Evolutionary conservation across 2,888 invertebrate genomes (phyloP), one percentile per base, ranked within the genome.

Genomic region (Napeogenes sylphis): DNA sequence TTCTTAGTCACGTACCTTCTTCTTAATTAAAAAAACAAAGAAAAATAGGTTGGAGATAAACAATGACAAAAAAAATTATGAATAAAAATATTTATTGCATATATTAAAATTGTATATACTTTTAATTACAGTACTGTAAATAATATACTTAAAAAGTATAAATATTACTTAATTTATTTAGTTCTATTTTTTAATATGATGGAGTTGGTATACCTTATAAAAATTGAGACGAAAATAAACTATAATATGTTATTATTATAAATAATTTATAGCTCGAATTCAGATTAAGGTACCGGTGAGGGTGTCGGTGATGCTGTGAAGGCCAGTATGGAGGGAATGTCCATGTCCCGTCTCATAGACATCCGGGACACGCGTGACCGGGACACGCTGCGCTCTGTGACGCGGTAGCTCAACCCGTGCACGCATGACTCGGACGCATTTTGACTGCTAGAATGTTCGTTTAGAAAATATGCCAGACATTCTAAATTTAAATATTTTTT

Each of bases 301-400:
- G 83, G 75, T 4, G 60, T 64, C 4, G 75, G 71, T 38, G 71
- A 72, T n/a, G 83, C 76, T 30, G 77, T 82, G 67, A 83, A 89
- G 12, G 90, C 90, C 53, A 90, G 74, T 62, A 90, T 88, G 4
- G 90, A 87, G 2, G 89, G 84, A 64, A 90, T 90, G 70, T 90
- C 90, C 87, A 90, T 89, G 68, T 90, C 90, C 0, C 90, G 80
- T 2, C 84, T 79, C 12, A 84, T 85, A 35, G 90, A 90, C 45
- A 85, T 74, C 33, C 88, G 76, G n/a, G 90, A 90, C 57, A 88
- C 73, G 2, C 85, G 79, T 1, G 87, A 86, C 5, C 85, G 81
- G 2, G 90, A 90, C 53, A 84, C 69, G 70, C 90, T 90, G 59
- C 87, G 82, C 47, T 90, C 90, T 12, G 88, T 84, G 76, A 76